Percentiles rank a stretch among this genome's conserved stretches.
phyloP scores from a whole-genome alignment of 2,113 vertebrate species.

The Erpornis zantholeuca region DNA sequence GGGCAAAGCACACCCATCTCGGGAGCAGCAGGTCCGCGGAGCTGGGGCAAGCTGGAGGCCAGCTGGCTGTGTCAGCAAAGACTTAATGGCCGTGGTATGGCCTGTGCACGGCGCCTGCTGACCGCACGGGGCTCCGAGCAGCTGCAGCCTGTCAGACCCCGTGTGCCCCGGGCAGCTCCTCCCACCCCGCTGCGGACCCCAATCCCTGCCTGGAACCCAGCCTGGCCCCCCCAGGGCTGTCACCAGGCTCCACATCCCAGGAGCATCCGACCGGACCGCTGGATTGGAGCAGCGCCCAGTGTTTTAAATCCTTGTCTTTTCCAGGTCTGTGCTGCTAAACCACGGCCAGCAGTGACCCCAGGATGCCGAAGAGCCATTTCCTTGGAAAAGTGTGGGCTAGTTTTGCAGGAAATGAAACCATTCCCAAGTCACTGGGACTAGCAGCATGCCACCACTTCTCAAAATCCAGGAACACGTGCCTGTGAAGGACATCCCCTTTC shows the following conservation, averaged over 20 bases:
- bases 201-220: fast-evolving
- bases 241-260: fast-evolving
- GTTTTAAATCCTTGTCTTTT: not conserved
- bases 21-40: not conserved
- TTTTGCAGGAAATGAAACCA: not conserved
- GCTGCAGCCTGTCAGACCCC: not conserved
- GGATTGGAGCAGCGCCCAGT: not conserved
- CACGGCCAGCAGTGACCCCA: fast-evolving
- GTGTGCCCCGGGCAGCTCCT: fast-evolving
- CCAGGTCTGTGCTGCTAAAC: not conserved
- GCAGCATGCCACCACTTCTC: fast-evolving
- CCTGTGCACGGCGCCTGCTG: not conserved
- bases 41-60: not conserved
- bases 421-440: not conserved
- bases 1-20: not conserved
- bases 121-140: fast-evolving
- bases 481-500: not conserved
- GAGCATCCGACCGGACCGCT: fast-evolving
- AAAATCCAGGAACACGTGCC: not conserved
- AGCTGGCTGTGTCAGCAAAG: not conserved
- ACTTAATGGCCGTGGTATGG: not conserved
- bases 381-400: not conserved
- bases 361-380: fast-evolving
- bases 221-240: not conserved
- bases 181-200: fast-evolving